Percentiles rank a stretch among this genome's conserved stretches.
Evolutionary conservation across 2,797 vertebrate species (phyloP).

Genomic region (Phataginus tetradactyla): DNA sequence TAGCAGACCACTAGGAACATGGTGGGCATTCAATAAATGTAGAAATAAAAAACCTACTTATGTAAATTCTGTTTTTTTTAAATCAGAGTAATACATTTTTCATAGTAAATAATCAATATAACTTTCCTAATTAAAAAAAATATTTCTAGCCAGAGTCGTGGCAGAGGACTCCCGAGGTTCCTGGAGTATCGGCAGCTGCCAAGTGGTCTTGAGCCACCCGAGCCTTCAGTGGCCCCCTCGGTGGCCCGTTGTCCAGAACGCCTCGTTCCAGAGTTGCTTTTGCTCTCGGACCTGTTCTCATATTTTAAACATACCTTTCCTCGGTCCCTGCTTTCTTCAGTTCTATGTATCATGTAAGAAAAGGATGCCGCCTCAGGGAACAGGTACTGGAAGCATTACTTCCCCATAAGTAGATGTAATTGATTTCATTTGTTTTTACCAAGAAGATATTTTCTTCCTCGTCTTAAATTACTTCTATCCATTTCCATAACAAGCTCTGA

Average conservation of each 20-base stretch:
- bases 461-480: conserved; percentile 66
- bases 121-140: not conserved
- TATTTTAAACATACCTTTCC: conserved; percentile 48
- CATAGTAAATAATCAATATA: not conserved
- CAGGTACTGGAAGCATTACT: conserved; percentile 59
- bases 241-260: not conserved
- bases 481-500: conserved; percentile 71
- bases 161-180: not conserved
- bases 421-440: conserved; percentile 64
- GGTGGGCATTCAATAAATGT: not conserved
- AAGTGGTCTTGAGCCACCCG: rapidly evolving
- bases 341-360: conserved; percentile 54
- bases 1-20: not conserved
- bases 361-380: conserved; percentile 79
- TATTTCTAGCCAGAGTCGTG: not conserved
- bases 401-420: conserved; percentile 49
- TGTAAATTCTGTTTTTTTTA: not conserved
- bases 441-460: conserved; percentile 58
- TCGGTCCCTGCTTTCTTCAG: conserved; percentile 10
- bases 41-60: not conserved
- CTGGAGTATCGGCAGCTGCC: not conserved
- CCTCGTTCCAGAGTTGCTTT: not conserved
- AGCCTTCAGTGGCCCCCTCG: not conserved
- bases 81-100: not conserved
- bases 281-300: not conserved